These are phyloP conservation scores for Hirudo medicinalis DNA, from an alignment of 1,140 invertebrate genomes.

Conservation along the genomic window DNA sequence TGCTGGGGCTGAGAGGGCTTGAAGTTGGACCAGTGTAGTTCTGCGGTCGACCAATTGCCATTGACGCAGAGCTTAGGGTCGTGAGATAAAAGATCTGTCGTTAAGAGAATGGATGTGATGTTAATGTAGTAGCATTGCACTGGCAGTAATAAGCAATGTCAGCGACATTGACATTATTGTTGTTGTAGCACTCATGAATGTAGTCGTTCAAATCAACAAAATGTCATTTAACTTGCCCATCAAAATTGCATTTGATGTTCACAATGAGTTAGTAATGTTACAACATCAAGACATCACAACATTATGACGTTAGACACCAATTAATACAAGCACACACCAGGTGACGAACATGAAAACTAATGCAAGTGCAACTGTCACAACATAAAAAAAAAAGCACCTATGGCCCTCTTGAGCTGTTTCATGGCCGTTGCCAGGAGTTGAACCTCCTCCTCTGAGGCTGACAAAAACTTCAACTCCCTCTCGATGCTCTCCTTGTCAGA, in stretches of 20 bases:
- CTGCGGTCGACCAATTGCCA: slow-evolving; percentile 34
- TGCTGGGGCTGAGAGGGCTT: slow-evolving; percentile 26
- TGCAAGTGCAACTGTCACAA: too few species aligned
- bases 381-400: slow-evolving; percentile 16
- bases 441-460: slow-evolving; percentile 3
- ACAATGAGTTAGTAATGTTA: too few species aligned
- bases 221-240: too few species aligned
- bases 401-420: background rate
- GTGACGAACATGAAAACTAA: too few species aligned
- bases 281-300: too few species aligned
- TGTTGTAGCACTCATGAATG: background rate
- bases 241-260: too few species aligned
- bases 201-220: too few species aligned
- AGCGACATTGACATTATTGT: background rate
- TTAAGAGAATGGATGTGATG: background rate
- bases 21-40: slow-evolving; percentile 64
- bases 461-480: background rate
- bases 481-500: background rate
- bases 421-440: background rate
- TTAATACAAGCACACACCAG: too few species aligned
- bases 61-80: slow-evolving; percentile 3
- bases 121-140: too few species aligned
- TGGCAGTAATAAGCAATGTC: too few species aligned
- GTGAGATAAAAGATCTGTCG: slow-evolving; percentile 8
- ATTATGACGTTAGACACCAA: too few species aligned